Evolutionary conservation across 2,888 invertebrate species (phyloP), one percentile per base, ranked within the genome.

Genomic region (Noctua comes): DNA sequence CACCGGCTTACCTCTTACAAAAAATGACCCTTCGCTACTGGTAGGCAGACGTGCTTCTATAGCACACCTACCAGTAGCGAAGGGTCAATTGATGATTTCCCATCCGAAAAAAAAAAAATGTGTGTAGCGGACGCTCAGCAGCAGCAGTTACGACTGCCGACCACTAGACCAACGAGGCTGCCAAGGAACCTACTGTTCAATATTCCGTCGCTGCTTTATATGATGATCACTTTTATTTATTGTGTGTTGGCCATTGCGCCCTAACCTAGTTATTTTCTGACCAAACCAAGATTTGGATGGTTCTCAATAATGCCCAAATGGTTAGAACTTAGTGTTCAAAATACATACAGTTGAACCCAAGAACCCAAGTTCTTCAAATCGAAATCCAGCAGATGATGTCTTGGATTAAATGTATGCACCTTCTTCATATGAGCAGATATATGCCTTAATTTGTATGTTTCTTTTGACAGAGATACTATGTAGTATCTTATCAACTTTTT

Each of bases 401-500:
- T 24, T 57, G 57, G 57, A 27, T n/a, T 57, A 27, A 54, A 54
- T 59, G 6, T 16, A 59, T 16, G 16, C 59, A 59, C n/a, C 6
- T 43, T 40, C 7, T 68, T 7, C 1, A 6, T 27, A 4, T 13
- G 18, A 40, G 5, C 13, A 48, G 36, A 36, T n/a, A 11, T n/a
- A n/a, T n/a, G n/a, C 4, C 1, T 76, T 48, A 27, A 40, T 40
- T 40, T 40, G 16, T 31, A 62, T 31, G 18, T 62, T 62, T 31
- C 3, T 62, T 31, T 31, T 27, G 6, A 18, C 51, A 27, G 10
- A 72, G 13, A 36, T 31, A n/a, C n/a, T 57, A 31, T 31, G 31
- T 31, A 43, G 31, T 75, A 51, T 80, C 73, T 83, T 83, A 82
- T 82, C 83, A 64, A 21, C 24, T 51, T 51, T 64, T 21, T 66